Conservation (phyloP, 1,140 invertebrate genomes). For the fruit fly (Drosophila melanogaster) region DNA sequence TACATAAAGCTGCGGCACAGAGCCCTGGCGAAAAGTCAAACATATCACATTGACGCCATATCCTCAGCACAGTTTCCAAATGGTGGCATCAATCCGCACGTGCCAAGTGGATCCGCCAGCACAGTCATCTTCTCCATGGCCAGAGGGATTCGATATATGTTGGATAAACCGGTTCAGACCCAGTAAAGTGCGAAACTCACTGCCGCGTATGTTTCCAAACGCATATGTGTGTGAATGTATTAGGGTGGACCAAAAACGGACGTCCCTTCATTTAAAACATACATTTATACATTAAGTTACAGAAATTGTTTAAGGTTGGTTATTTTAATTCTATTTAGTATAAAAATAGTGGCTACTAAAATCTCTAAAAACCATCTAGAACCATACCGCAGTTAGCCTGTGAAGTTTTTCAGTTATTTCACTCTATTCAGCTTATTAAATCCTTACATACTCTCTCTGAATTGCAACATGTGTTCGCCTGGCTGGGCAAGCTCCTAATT, state of each 20-base stretch:
- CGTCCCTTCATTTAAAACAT: too few species aligned
- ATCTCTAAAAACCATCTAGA: too few species aligned
- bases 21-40: conserved; percentile 46
- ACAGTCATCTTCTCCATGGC: conserved; percentile 10
- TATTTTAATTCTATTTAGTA: too few species aligned
- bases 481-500: conserved; percentile 21
- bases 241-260: conserved; percentile 1
- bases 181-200: conserved; percentile 21
- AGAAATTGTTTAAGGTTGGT: too few species aligned
- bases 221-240: background rate
- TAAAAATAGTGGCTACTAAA: too few species aligned
- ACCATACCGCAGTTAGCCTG: too few species aligned
- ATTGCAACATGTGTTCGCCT: conserved; percentile 10
- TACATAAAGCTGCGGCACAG: conserved; percentile 22
- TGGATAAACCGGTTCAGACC: background rate
- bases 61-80: conserved; percentile 33
- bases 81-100: conserved; percentile 42
- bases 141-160: conserved; percentile 1
- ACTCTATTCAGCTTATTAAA: background rate
- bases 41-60: conserved; percentile 41
- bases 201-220: conserved; percentile 34
- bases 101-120: conserved; percentile 33
- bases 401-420: background rate
- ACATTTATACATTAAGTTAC: too few species aligned
- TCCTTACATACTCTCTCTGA: background rate